Conservation (phyloP, 2,113 vertebrate species). For the Seriola quinqueradiata region DNA sequence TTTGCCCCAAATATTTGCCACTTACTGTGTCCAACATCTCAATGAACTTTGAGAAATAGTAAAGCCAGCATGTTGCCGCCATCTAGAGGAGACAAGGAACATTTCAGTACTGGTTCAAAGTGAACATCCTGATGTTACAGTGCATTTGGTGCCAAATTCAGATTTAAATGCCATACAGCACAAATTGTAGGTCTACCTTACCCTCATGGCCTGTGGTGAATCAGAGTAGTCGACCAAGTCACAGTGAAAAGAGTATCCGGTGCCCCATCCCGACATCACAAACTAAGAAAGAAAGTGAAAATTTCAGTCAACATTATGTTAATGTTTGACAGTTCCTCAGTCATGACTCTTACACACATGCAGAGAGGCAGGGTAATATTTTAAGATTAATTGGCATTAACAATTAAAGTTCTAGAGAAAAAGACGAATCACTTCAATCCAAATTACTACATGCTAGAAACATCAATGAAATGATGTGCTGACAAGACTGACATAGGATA, state of each 20-base stretch:
- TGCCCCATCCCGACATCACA: slow-evolving; percentile 98
- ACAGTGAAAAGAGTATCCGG: slow-evolving; percentile 93
- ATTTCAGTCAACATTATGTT: neutral
- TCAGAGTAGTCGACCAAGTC: slow-evolving; percentile 93
- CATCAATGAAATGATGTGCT: too few relatives aligned
- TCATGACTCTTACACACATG: neutral
- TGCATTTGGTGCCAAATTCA: too few relatives aligned
- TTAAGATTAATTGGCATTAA: neutral
- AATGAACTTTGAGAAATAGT: slow-evolving; percentile 98
- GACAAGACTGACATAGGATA: neutral
- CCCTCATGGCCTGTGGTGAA: slow-evolving; percentile 91
- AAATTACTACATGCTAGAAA: too few relatives aligned
- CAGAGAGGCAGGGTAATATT: neutral
- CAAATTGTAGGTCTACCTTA: slow-evolving; percentile 78
- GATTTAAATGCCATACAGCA: neutral
- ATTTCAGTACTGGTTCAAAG: neutral
- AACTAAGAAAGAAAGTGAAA: slow-evolving; percentile 83
- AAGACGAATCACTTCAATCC: too few relatives aligned
- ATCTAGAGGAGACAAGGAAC: slow-evolving; percentile 84
- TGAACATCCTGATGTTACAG: neutral
- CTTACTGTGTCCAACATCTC: slow-evolving; percentile 98
- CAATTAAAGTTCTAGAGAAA: too few relatives aligned
- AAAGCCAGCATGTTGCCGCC: slow-evolving; percentile 94
- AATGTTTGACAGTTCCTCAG: neutral
- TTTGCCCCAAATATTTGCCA: slow-evolving; percentile 23